Evolutionary conservation across 2,797 vertebrate species (phyloP).

Genomic region (Labeo calbasu): DNA sequence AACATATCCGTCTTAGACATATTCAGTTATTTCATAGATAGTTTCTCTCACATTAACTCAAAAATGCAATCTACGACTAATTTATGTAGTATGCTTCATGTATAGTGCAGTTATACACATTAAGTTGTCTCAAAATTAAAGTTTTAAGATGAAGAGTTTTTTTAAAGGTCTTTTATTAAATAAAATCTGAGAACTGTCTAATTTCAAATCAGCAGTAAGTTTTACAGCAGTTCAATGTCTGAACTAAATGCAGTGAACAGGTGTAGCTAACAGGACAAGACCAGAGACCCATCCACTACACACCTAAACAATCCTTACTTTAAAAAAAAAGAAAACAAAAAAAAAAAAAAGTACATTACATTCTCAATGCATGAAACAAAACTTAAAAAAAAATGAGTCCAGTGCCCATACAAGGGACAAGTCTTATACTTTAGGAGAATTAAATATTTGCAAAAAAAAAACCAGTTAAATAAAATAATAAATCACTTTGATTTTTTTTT

Average conservation of each 20-base stretch:
- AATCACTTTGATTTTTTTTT: not conserved
- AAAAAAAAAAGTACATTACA: not conserved
- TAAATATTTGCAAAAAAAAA: not conserved
- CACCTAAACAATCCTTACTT: not conserved
- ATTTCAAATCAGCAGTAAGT: conserved; percentile 8
- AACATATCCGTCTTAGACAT: not conserved
- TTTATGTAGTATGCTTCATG: not conserved
- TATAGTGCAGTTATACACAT: not conserved
- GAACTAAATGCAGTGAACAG: conserved; percentile 31
- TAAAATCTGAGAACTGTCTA: conserved; percentile 2
- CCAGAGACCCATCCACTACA: not conserved
- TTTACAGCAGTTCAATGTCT: not conserved
- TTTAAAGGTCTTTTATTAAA: conserved; percentile 1
- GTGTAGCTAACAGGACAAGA: not conserved
- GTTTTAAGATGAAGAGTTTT: not conserved
- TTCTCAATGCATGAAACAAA: conserved; percentile 5
- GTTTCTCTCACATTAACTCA: not conserved
- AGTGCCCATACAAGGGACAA: not conserved
- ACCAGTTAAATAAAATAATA: not conserved
- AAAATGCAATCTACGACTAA: not conserved
- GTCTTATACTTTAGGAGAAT: not conserved
- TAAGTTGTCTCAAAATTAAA: not conserved
- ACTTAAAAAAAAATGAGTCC: not conserved
- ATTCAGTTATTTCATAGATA: not conserved
- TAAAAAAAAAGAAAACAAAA: rapidly evolving